Evolutionary conservation across 2,888 invertebrate species (phyloP), one percentile per base, ranked within the genome.

Genomic region (Callimorpha dominula): DNA sequence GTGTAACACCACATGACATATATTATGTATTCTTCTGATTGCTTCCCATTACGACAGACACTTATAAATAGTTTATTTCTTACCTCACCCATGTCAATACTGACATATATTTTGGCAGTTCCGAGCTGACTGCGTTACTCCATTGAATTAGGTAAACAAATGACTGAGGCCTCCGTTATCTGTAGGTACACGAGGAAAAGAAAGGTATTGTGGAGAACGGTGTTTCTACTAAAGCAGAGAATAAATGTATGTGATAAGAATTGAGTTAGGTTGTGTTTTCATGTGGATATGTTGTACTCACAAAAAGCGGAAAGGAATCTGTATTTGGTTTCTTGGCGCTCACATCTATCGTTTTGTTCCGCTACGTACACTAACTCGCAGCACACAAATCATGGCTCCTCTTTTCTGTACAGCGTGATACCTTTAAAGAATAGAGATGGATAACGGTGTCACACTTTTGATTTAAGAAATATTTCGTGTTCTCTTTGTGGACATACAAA

Each of bases 21-120:
- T 65, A 49, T 50, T 31, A 49, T 72, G 68, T 66, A 80, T 75
- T 76, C 65, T 71, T 70, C 67, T 57, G 76, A 70, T 73, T 74
- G 78, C 79, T 82, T 81, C 14, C 85, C 80, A 80, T 84, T 73
- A 72, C 72, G 71, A 60, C 63, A 68, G 57, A 71, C 72, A 72
- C 66, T 73, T 86, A 85, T 89, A 87, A 85, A 89, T 84, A 85
- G 82, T 78, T 78, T 77, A 78, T 82, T 85, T 80, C 73, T 82
- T 57, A 80, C 82, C 85, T 74, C 85, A 87, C 88, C 89, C 87
- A 74, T 83, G 88, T 89, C 89, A 88, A 89, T 87, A 90, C 78
- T 79, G 87, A 87, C 84, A 73, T 9, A 17, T 49, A 49, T 31
- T 15, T 65, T 78, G 79, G 42, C 62, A 60, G 46, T 20, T 68